These are phyloP conservation scores for Chrysolina americana DNA, from an alignment of 2,888 invertebrate genomes.

Conservation along the genomic window DNA sequence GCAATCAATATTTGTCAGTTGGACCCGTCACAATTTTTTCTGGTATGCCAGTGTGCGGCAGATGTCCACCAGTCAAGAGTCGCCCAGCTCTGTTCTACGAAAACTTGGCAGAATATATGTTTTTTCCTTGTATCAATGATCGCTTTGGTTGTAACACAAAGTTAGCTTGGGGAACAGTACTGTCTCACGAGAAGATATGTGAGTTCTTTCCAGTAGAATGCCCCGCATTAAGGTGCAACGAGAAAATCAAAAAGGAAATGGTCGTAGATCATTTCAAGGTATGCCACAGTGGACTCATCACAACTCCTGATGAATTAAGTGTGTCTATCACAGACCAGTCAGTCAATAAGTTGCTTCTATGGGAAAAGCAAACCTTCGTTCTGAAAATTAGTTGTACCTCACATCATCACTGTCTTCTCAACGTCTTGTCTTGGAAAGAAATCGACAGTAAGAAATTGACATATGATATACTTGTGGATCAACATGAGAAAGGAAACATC, in stretches of 20 bases:
- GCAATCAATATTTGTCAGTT: conserved; percentile 19
- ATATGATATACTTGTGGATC: conserved; percentile 3
- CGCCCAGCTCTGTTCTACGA: neutral
- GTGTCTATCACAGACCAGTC: neutral
- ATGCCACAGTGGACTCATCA: neutral
- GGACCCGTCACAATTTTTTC: neutral
- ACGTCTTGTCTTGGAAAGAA: neutral
- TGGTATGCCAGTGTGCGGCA: neutral
- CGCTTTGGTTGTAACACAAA: conserved; percentile 7
- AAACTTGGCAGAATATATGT: conserved; percentile 12
- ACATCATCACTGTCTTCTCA: neutral
- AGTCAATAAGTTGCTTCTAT: neutral
- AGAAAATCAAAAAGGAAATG: neutral
- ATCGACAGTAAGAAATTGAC: neutral
- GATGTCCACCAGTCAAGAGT: neutral
- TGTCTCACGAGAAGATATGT: conserved; percentile 8
- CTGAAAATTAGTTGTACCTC: neutral
- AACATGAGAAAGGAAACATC: neutral
- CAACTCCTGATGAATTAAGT: neutral
- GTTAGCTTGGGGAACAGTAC: neutral
- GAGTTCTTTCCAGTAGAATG: neutral
- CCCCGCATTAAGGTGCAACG: conserved; percentile 3
- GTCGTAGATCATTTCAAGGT: neutral
- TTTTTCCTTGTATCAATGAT: conserved; percentile 27
- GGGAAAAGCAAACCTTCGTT: neutral